Evolutionary conservation across 2,113 vertebrate genomes (phyloP), one percentile per base, ranked within the genome.

Genomic region (Eulemur macaco): DNA sequence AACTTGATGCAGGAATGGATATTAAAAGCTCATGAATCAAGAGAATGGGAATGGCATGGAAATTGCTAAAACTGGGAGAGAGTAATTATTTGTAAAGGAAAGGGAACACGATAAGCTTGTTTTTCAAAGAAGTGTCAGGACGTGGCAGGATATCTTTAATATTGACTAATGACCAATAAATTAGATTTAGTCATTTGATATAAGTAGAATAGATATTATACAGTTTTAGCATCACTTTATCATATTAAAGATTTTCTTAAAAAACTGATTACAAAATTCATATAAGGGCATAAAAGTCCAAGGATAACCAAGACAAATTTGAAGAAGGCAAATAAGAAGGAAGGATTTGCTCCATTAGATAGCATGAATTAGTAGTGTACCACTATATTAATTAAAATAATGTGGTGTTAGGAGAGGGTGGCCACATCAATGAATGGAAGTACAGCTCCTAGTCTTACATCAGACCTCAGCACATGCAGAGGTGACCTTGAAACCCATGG

Each of bases 141-240:
- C 37, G 50, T 78, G 82, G 83, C 68, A 97, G 78, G 31, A 47
- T 80, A 82, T 78, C 11, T 60, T 94, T 94, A 92, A 92, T 89
- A 81, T 47, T 89, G 84, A 92, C 42, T 68, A 92, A 92, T 89
- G 64, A 94, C 4, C 84, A 89, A 84, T 89, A 92, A 92, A 80
- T 92, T 96, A 94, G 84, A 86, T 92, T 94, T 92, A 89, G 77
- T 89, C 71, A 90, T 93, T 91, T 95, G 45, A 73, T 85, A 54
- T 85, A 52, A 80, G 29, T 96, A 83, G 50, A 94, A 94, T 85
- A 83, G 52, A 94, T 66, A 69, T 82, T 64, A 63, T 14, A 95
- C 63, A 83, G 68, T 88, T 86, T 84, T 73, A 91, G 64, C 60
- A 87, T 64, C 34, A 74, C 25, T 91, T 91, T 91, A 89, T 71